A percentile compares a stretch with the other conserved stretches of the same genome.
These are phyloP conservation scores for Lycocorax pyrrhopterus DNA, from an alignment of 2,113 vertebrate genomes.

Conservation along the genomic window DNA sequence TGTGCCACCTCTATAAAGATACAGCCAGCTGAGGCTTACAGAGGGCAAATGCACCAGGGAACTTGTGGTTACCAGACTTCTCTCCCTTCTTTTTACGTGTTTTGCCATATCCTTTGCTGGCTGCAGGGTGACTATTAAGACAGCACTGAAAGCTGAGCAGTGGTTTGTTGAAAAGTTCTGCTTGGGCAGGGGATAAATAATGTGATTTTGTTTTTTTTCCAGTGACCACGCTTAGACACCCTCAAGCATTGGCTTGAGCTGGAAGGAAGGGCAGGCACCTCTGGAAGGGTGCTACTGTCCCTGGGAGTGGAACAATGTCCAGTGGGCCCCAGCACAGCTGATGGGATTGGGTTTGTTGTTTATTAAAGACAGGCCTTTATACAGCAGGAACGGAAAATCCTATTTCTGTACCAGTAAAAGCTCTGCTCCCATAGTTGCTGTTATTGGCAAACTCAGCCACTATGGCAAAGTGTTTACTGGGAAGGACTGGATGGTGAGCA, in stretches of 20 bases:
- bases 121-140: neutral
- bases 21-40: neutral
- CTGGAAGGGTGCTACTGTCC: neutral
- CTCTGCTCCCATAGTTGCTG: slow-evolving; percentile 16
- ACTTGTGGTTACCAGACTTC: neutral
- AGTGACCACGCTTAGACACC: neutral
- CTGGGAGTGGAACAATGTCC: neutral
- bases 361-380: slow-evolving; percentile 25
- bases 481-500: neutral
- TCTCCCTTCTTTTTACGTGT: neutral
- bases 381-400: slow-evolving; percentile 45
- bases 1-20: neutral
- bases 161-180: neutral
- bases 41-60: neutral
- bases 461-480: slow-evolving; percentile 23
- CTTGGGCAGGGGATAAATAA: neutral
- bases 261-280: neutral
- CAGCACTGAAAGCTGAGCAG: neutral
- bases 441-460: slow-evolving; percentile 1
- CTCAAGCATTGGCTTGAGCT: neutral
- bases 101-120: slow-evolving; percentile 5
- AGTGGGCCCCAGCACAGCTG: neutral
- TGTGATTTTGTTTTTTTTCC: neutral
- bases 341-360: slow-evolving; percentile 13
- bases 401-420: slow-evolving; percentile 42